A percentile compares a stretch with the other conserved stretches of the same genome.
Conservation (phyloP, 2,888 invertebrate genomes). For the Catonia carolina region DNA sequence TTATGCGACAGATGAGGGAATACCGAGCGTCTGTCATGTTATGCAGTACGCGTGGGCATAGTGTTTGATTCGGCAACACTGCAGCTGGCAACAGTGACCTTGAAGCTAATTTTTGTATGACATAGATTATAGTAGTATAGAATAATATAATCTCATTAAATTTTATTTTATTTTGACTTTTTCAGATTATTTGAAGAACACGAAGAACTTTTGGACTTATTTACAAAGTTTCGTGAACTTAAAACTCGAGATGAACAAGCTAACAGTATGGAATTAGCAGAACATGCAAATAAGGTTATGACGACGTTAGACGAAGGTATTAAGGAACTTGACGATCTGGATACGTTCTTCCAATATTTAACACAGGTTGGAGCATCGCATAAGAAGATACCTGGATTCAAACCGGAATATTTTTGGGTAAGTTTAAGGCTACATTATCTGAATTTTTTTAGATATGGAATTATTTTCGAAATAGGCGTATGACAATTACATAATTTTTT, state of each 20-base stretch:
- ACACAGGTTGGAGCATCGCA: conserved; percentile 79
- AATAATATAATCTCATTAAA: too few species aligned
- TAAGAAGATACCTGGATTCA: conserved; percentile 75
- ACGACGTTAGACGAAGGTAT: conserved; percentile 83
- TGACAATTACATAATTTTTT: too few species aligned
- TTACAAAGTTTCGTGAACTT: conserved; percentile 72
- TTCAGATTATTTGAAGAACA: conserved; percentile 82
- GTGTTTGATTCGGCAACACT: too few species aligned
- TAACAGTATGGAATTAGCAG: conserved; percentile 72
- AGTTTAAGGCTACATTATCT: conserved; percentile 39
- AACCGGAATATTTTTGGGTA: conserved; percentile 85
- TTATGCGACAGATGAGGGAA: too few species aligned
- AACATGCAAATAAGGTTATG: conserved; percentile 86
- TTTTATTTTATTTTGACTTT: conserved; percentile 33
- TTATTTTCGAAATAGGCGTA: too few species aligned
- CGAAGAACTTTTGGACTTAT: conserved; percentile 66
- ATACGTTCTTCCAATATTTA: conserved; percentile 74
- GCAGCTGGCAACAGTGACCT: too few species aligned
- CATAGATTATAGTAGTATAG: too few species aligned
- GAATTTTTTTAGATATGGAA: neutral
- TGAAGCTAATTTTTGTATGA: too few species aligned
- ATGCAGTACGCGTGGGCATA: too few species aligned
- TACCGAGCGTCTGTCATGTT: too few species aligned
- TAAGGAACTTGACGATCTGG: conserved; percentile 75
- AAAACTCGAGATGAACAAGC: conserved; percentile 74